Evolutionary conservation across 2,888 invertebrate species (phyloP).

Genomic region (Holacanthella duospinosa): DNA sequence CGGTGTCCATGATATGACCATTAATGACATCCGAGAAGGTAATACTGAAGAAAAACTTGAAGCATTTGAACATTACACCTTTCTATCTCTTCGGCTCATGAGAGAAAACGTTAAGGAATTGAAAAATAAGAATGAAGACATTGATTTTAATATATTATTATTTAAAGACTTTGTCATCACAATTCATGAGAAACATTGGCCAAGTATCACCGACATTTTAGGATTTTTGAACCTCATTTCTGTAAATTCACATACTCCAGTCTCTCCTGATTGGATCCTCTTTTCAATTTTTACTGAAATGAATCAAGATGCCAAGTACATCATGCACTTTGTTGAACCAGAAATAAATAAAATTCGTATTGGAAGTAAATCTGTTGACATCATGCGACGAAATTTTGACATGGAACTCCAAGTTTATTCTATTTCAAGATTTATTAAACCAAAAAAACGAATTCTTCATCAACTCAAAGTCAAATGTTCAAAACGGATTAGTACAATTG

Average conservation of each 20-base stretch:
- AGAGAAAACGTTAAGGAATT: slow-evolving; percentile 1
- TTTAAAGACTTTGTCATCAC: slow-evolving; percentile 11
- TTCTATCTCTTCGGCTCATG: slow-evolving; percentile 7
- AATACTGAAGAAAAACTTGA: slow-evolving; percentile 12
- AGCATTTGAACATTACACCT: slow-evolving; percentile 10
- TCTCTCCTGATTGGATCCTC: slow-evolving; percentile 10
- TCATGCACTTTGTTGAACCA: slow-evolving; percentile 3
- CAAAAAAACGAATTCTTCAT: slow-evolving; percentile 7
- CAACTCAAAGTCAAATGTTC: slow-evolving; percentile 9
- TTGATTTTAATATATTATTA: slow-evolving; percentile 11
- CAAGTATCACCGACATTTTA: slow-evolving; percentile 6
- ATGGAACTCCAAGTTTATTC: slow-evolving; percentile 10
- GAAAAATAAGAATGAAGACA: slow-evolving; percentile 1
- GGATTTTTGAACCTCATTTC: slow-evolving; percentile 10
- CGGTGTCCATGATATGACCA: slow-evolving; percentile 11
- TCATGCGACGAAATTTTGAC: slow-evolving; percentile 10
- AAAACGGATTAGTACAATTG: slow-evolving; percentile 5
- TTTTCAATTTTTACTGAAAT: slow-evolving; percentile 11
- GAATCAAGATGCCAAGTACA: slow-evolving; percentile 11
- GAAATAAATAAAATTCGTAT: slow-evolving; percentile 8
- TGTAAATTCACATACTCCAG: not conserved
- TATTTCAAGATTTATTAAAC: slow-evolving; percentile 10
- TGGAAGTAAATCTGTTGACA: slow-evolving; percentile 2
- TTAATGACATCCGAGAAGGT: slow-evolving; percentile 9
- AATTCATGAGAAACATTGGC: slow-evolving; percentile 11